These are phyloP conservation scores for Mormyrus hasselquistii DNA, from an alignment of 2,797 vertebrate species.

Conservation along the genomic window DNA sequence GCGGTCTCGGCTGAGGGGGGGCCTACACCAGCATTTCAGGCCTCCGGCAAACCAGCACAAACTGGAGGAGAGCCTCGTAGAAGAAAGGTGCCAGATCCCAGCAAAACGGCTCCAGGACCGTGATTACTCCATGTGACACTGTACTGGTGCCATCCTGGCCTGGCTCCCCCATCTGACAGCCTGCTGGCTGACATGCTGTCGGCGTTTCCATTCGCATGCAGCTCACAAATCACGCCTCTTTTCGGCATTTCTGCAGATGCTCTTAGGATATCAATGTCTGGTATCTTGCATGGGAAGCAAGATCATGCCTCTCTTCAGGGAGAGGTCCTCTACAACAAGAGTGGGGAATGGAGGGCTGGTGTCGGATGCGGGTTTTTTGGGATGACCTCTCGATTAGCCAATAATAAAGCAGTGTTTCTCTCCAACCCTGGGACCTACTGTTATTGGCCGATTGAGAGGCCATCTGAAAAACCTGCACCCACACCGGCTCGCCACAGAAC, in stretches of 20 bases:
- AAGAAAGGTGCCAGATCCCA: neutral
- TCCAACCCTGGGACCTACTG: too few relatives aligned
- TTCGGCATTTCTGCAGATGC: neutral
- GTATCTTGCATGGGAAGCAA: neutral
- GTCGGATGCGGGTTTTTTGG: neutral
- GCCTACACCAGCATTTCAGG: neutral
- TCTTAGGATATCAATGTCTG: neutral
- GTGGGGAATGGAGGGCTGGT: neutral
- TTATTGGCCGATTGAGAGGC: too few relatives aligned
- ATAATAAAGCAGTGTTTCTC: too few relatives aligned
- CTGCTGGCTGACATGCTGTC: constrained; percentile 1
- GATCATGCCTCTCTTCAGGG: neutral
- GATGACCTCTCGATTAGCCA: neutral
- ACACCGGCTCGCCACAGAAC: neutral
- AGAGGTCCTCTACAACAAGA: neutral
- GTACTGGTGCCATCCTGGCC: neutral
- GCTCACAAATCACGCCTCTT: neutral
- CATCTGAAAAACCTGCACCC: too few relatives aligned
- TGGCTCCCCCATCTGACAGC: neutral
- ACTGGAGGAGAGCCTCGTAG: neutral
- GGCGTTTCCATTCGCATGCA: neutral
- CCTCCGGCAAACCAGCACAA: neutral
- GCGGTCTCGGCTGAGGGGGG: neutral
- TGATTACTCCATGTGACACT: neutral
- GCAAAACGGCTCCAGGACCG: neutral